Conservation (phyloP, 2,888 invertebrate genomes). For the Criorhina ranunculi region DNA sequence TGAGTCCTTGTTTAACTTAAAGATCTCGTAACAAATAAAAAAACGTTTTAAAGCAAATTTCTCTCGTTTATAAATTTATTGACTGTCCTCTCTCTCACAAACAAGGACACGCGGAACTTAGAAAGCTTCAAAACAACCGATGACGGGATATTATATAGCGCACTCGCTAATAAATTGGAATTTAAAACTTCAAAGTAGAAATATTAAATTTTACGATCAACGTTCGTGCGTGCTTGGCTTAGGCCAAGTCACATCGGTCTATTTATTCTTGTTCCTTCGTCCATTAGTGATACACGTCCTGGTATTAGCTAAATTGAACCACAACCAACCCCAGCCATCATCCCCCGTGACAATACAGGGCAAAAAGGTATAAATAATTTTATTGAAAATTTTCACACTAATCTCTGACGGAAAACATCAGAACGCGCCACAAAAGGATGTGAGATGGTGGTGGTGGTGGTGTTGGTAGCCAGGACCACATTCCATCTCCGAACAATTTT, state of each 20-base stretch:
- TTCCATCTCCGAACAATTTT: conserved; percentile 55
- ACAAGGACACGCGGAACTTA: conserved; percentile 3
- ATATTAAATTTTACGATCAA: conserved; percentile 75
- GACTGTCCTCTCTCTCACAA: conserved; percentile 34
- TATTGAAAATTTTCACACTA: conserved; percentile 77
- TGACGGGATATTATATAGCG: conserved; percentile 47
- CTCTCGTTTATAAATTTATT: conserved; percentile 67
- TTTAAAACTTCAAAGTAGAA: conserved; percentile 74
- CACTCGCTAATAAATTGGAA: conserved; percentile 72
- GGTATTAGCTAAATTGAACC: conserved; percentile 74
- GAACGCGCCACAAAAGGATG: conserved; percentile 1
- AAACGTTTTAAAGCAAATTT: conserved; percentile 63
- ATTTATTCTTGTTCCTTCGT: conserved; percentile 35
- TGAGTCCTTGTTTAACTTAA: conserved; percentile 17
- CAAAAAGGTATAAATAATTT: conserved; percentile 72
- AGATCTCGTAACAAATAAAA: conserved; percentile 49
- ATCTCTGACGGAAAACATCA: conserved; percentile 68
- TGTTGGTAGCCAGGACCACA: background rate
- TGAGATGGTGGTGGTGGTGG: background rate
- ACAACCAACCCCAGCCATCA: conserved; percentile 46
- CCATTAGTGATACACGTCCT: conserved; percentile 73
- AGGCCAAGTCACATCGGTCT: conserved; percentile 61
- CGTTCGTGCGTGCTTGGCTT: conserved; percentile 73
- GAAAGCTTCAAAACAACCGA: conserved; percentile 39
- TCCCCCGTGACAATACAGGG: conserved; percentile 7